Conservation (phyloP, 2,888 invertebrate species). For the Clistopyga incitator region DNA sequence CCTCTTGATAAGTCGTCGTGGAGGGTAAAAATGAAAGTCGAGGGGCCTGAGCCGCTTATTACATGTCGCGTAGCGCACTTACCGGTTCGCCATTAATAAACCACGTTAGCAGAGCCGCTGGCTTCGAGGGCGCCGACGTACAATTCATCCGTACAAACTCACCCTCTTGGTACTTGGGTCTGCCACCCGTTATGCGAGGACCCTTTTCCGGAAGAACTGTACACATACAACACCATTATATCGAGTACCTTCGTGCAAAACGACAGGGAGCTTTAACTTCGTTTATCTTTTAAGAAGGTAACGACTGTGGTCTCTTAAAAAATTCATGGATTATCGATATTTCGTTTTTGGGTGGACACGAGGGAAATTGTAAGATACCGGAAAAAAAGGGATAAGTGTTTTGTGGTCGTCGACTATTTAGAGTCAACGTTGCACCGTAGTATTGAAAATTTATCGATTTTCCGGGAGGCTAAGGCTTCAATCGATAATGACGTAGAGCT, state of each 20-base stretch:
- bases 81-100: slow-evolving; percentile 87
- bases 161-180: slow-evolving; percentile 87
- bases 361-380: too few species aligned
- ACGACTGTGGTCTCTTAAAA: neutral
- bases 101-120: slow-evolving; percentile 87
- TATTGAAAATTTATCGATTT: too few species aligned
- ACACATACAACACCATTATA: slow-evolving; percentile 59
- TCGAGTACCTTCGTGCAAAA: slow-evolving; percentile 33
- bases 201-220: slow-evolving; percentile 87
- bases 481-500: too few species aligned
- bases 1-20: neutral
- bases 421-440: too few species aligned
- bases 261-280: slow-evolving; percentile 28
- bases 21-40: slow-evolving; percentile 10
- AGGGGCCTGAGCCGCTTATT: slow-evolving; percentile 47
- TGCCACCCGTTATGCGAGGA: slow-evolving; percentile 87
- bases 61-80: slow-evolving; percentile 68
- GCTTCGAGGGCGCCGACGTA: slow-evolving; percentile 87
- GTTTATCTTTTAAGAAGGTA: too few species aligned
- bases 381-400: too few species aligned
- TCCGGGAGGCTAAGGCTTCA: too few species aligned
- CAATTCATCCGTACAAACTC: slow-evolving; percentile 87
- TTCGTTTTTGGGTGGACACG: neutral
- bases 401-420: too few species aligned
- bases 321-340: neutral